Conservation (phyloP, 2,888 invertebrate species). For the Chrysina gloriosa region DNA sequence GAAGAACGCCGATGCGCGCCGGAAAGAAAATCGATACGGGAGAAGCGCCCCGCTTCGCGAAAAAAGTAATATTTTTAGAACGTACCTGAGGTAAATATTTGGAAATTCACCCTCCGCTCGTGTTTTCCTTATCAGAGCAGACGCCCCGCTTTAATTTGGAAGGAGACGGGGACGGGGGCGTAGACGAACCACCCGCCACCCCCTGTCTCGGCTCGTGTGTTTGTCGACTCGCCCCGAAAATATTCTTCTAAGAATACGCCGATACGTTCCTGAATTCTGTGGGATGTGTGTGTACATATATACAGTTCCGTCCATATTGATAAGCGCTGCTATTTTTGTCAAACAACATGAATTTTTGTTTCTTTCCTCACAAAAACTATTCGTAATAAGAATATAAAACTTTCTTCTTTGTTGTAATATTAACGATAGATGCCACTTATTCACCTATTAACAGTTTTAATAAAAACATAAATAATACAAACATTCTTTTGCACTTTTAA, state of each 20-base stretch:
- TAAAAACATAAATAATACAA: too few species aligned
- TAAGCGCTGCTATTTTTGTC: too few species aligned
- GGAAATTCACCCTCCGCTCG: constrained; percentile 47
- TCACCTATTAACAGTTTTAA: too few species aligned
- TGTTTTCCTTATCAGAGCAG: constrained; percentile 34
- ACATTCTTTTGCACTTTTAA: too few species aligned
- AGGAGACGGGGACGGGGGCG: too few species aligned
- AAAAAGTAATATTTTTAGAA: constrained; percentile 49
- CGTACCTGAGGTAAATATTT: constrained; percentile 50
- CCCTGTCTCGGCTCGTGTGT: neutral
- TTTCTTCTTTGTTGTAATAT: too few species aligned
- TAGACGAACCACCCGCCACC: neutral
- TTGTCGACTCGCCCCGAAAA: constrained; percentile 34
- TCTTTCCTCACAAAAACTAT: too few species aligned
- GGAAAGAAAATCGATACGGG: constrained; percentile 46
- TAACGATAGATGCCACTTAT: too few species aligned
- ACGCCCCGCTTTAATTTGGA: constrained; percentile 48
- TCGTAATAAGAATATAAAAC: too few species aligned
- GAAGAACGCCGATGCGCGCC: constrained; percentile 1
- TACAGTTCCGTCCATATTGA: too few species aligned
- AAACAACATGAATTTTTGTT: too few species aligned
- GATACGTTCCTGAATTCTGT: constrained; percentile 9
- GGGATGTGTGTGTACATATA: too few species aligned
- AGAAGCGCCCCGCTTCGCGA: constrained; percentile 40
- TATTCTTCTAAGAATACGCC: neutral